Evolutionary conservation across 2,888 invertebrate species (phyloP), one percentile per base, ranked within the genome.

Genomic region (Entomobrya multifasciata): DNA sequence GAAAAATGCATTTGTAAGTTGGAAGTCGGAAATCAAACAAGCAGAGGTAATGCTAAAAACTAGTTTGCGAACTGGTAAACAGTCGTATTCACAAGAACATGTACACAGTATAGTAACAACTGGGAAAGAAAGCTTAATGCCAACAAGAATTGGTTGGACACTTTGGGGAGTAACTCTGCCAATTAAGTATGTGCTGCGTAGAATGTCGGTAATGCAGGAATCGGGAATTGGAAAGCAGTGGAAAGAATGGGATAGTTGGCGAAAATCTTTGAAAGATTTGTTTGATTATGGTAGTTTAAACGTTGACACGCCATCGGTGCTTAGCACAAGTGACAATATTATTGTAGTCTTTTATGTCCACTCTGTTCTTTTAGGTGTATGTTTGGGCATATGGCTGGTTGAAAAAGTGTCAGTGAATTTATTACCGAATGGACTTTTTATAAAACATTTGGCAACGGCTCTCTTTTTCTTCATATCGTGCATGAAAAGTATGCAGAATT

Each of bases 161-260:
- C 8, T 36, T 4, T 6, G 8, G 4, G 13, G 0, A 1, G 36
- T 17, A 15, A 0, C 10, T 22, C 13, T 17, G 0, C 44, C 44
- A 1, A 44, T 55, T 44, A 36, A 8, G 1, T 0, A 0, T 6
- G 11, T 77, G 13, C 13, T 60, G 15, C 15, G 10, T 25, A 41
- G 44, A 25, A 15, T 60, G 22, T 6, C 1, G 4, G 36, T 11
- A 13, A 20, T 77, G 41, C 1, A 8, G 11, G 77, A 77, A 20
- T 77, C 60, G 1, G 77, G 77, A 15, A 77, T 77, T 44, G 77
- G 36, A n/a, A 77, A 44, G 25, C 0, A 77, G n/a, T 77, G 77
- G 77, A 57, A 60, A 25, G 44, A 60, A 1, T 57, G 36, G 57
- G 44, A 60, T 3, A n/a, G 5, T 0, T 60, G 41, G 20, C 1